Evolutionary conservation across 2,888 invertebrate species (phyloP).

Genomic region (Drosophila infuscata): DNA sequence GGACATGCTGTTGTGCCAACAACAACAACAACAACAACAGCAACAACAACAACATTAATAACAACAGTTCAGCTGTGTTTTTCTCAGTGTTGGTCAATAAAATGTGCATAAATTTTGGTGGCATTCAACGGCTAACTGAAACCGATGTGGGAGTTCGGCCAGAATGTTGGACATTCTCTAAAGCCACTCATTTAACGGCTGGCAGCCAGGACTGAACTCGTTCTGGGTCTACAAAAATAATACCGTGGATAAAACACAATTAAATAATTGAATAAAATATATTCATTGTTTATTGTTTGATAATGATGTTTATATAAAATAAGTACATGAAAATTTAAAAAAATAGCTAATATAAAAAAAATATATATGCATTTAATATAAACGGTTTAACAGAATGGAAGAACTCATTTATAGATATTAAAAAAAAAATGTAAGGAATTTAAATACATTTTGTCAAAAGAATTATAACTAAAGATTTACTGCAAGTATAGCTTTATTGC

Average conservation of each 20-base stretch:
- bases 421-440: neutral
- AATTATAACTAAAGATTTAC: neutral
- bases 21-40: constrained; percentile 55
- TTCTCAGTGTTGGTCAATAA: constrained; percentile 74
- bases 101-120: constrained; percentile 77
- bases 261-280: neutral
- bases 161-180: constrained; percentile 14
- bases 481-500: neutral
- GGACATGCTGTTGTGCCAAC: constrained; percentile 76
- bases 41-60: constrained; percentile 48
- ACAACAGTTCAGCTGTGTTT: constrained; percentile 51
- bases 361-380: neutral
- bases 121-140: constrained; percentile 47
- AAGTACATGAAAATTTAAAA: neutral
- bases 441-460: neutral
- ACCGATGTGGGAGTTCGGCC: constrained; percentile 37
- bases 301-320: neutral
- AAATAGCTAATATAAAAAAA: fast-evolving
- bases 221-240: neutral
- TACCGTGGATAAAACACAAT: constrained; percentile 39
- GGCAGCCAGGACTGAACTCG: constrained; percentile 33
- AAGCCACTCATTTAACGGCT: constrained; percentile 59
- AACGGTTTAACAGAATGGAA: neutral
- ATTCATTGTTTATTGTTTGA: neutral
- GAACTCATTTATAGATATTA: neutral